Percentiles rank a stretch among this genome's conserved stretches.
Evolutionary conservation across 2,888 invertebrate species (phyloP).

Genomic region (Neoitamus cyanurus): DNA sequence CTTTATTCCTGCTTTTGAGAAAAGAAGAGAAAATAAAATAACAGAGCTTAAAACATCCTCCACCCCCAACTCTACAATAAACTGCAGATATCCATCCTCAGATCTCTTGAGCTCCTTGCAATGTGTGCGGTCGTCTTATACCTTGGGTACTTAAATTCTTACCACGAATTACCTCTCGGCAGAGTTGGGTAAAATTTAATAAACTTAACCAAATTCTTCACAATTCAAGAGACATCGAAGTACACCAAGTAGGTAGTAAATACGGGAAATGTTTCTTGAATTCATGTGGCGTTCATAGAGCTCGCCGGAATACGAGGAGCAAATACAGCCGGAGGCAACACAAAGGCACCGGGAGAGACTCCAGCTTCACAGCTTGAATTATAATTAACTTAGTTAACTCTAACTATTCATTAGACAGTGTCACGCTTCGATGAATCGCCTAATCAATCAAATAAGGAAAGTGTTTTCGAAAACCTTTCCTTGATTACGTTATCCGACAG

Average conservation of each 20-base stretch:
- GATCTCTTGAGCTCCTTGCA: not conserved
- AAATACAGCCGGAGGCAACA: conserved; percentile 12
- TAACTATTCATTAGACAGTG: conserved; percentile 56
- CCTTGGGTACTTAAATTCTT: not conserved
- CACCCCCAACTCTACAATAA: not conserved
- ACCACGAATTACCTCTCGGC: not conserved
- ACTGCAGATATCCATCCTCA: not conserved
- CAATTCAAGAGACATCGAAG: not conserved
- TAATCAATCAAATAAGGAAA: conserved; percentile 57
- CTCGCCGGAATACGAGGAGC: not conserved
- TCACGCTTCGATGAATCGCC: conserved; percentile 57
- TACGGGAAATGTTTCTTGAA: conserved; percentile 15
- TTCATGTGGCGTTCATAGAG: not conserved
- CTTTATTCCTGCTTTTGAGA: not conserved
- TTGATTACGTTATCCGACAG: conserved; percentile 41
- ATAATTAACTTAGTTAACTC: conserved; percentile 55
- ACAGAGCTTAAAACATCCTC: not conserved
- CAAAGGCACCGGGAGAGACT: conserved; percentile 14
- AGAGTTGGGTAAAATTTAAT: not conserved
- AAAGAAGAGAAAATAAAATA: not conserved
- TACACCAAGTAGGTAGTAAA: not conserved
- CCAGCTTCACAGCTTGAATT: conserved; percentile 41
- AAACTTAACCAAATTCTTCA: conserved; percentile 14
- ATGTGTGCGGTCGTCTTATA: not conserved
- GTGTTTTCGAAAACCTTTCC: conserved; percentile 45